phyloP scores from a whole-genome alignment of 2,888 invertebrate species.

The Bimastos eiseni region DNA sequence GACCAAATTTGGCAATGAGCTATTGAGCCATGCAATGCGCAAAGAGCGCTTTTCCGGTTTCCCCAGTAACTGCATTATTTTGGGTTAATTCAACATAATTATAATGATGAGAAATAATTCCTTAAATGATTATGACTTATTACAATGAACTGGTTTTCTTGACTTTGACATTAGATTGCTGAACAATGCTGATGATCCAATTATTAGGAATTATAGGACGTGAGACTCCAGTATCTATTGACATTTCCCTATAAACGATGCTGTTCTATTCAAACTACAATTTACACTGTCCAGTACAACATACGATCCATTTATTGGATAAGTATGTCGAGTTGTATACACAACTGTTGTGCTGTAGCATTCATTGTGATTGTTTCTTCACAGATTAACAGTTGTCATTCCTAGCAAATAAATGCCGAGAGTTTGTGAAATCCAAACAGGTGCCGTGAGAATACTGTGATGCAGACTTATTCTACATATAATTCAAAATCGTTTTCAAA shows the following conservation, averaged over 20 bases:
- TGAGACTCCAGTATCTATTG: not conserved
- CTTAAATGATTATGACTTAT: too few species aligned
- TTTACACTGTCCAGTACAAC: not conserved
- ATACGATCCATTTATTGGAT: not conserved
- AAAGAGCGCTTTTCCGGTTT: not conserved
- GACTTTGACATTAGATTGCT: not conserved
- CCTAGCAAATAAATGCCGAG: not conserved
- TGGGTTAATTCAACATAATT: not conserved
- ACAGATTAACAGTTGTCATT: not conserved
- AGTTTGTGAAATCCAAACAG: not conserved
- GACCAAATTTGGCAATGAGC: not conserved
- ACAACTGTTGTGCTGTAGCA: not conserved
- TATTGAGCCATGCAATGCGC: not conserved
- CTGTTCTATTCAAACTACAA: not conserved
- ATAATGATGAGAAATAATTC: too few species aligned
- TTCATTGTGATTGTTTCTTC: not conserved
- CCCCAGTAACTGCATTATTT: not conserved
- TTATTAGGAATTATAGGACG: not conserved
- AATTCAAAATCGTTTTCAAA: not conserved
- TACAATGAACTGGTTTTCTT: not conserved
- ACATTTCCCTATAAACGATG: not conserved
- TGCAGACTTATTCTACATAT: not conserved
- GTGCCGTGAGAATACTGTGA: not conserved
- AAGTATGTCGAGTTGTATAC: not conserved
- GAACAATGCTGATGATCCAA: not conserved